Base-by-base conservation (phyloP, 1,140 invertebrate species). In the Arion vulgaris region DNA sequence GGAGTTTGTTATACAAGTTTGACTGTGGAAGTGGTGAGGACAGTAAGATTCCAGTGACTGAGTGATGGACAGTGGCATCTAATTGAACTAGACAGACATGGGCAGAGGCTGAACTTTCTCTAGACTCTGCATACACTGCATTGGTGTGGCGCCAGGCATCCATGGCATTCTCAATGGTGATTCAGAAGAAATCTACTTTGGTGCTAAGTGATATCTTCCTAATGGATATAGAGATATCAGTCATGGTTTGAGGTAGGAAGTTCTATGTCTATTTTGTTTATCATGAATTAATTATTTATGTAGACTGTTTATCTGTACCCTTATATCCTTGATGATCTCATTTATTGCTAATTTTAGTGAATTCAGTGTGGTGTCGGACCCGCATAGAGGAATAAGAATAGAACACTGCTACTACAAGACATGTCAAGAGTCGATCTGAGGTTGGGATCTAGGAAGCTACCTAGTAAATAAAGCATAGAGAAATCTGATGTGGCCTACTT, bases 51-150 rank as follows among this genome's bases (percentile, higher is more conserved):
- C 95, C 95, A 1, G 95, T 95, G 66, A 94, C 94, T 98, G 41
- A 95, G 95, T 53, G 97, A 98, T 92, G 97, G 97, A 0, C 94
- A 94, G 84, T 98, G 97, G 97, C 97, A 99, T 92, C 95, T 96
- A 86, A 95, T 97, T 57, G 94, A 94, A 41, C 91, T 98, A 71
- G 95, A 97, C 91, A 93, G 97, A 39, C 95, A 96, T 57, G 95
- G 96, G 1, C 89, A 90, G 87, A 87, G 73, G 96, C 96, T 13
- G 94, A 95, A 62, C 91, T 99, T 0, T 95, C 94, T 0, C 94
- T 98, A 0, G 97, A 99, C 91, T 94, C 95, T 17, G 95, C 94
- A 66, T 95, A 96, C 90, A 94, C 95, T 4, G 95, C 95, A 95
- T 96, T 86, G 96, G 95, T 23, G 95, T 94, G 9, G 95, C 96